phyloP scores from a whole-genome alignment of 2,113 vertebrate genomes.

The Leptodactylus fuscus region DNA sequence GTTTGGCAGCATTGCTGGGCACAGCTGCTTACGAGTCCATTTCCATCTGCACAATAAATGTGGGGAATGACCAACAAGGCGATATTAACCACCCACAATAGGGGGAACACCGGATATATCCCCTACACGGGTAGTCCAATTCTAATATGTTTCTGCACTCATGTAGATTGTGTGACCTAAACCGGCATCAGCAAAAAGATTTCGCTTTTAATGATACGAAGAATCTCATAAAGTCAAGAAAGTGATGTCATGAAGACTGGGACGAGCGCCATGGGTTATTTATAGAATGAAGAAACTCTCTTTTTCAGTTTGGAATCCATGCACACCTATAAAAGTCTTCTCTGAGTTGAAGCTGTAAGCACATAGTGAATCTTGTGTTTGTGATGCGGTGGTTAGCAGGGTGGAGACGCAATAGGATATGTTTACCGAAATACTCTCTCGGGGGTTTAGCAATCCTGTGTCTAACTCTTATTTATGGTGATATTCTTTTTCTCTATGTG shows the following conservation, averaged over 20 bases:
- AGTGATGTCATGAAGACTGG: not conserved
- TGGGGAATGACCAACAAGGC: not conserved
- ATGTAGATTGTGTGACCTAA: not conserved
- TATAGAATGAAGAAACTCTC: not conserved
- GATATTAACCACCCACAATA: not conserved
- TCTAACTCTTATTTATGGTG: conserved; percentile 43
- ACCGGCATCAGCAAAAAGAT: not conserved
- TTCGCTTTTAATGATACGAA: not conserved
- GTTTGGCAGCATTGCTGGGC: no score
- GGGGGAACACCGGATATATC: no score
- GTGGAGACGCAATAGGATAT: conserved; percentile 43
- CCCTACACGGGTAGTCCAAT: not conserved
- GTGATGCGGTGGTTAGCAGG: conserved; percentile 6
- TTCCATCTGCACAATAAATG: no score
- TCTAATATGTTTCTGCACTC: not conserved
- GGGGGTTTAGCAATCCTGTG: conserved; percentile 41
- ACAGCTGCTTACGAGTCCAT: no score
- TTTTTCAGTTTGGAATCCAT: not conserved
- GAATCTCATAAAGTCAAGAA: not conserved
- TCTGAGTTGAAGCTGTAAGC: not conserved
- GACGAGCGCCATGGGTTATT: not conserved
- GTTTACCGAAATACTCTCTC: conserved; percentile 42
- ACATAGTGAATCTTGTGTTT: conserved; percentile 31
- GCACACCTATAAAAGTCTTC: conserved; percentile 8
- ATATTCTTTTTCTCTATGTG: conserved; percentile 45